Base-by-base conservation (phyloP, 64 coral and sea anemone genomes). In the Orbicella faveolata region DNA sequence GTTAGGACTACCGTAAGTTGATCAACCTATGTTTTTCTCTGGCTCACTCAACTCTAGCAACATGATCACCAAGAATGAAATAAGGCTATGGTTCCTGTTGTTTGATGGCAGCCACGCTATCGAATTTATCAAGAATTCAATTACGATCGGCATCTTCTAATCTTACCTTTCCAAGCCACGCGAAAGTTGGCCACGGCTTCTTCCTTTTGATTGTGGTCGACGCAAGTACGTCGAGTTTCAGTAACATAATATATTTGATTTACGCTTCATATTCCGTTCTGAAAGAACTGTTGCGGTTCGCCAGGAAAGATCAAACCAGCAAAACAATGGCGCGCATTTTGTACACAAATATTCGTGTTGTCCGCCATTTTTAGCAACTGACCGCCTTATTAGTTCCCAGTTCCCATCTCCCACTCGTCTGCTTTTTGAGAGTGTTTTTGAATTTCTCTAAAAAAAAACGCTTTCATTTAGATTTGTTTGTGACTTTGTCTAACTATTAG, bases 171-270 rank as follows among this genome's bases (percentile, higher is more conserved):
- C 97, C 97, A 63, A 99, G 88, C 97, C 97, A 99, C 1, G 88
- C 78, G 6, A 96, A 51, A 30, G 88, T 99, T 16, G 94, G 89
- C 97, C 97, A 99, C 74, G 97, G 97, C 74, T 99, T 99, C 23
- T 99, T 99, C n/a, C 97, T 90, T 57, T 99, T 99, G 36, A 99
- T 99, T 19, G 90, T 90, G 30, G 94, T 90, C 37, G 93, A 95
- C 23, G 94, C 78, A 36, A 99, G 67, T 23, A 99, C 83, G 63
- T 89, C 85, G 80, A 96, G 44, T 34, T 89, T 83, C 34, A 96
- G 75, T 81, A 87, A 76, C 94, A 96, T 96, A 94, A 68, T 94
- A 84, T 69, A 55, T 7, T 52, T 33, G 79, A 79, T 73, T 44
- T 84, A 61, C 70, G 62, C 76, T 30, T 59, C 74, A 57, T 69